phyloP scores from a whole-genome alignment of 2,113 vertebrate genomes.

The Ammodytes marinus region DNA sequence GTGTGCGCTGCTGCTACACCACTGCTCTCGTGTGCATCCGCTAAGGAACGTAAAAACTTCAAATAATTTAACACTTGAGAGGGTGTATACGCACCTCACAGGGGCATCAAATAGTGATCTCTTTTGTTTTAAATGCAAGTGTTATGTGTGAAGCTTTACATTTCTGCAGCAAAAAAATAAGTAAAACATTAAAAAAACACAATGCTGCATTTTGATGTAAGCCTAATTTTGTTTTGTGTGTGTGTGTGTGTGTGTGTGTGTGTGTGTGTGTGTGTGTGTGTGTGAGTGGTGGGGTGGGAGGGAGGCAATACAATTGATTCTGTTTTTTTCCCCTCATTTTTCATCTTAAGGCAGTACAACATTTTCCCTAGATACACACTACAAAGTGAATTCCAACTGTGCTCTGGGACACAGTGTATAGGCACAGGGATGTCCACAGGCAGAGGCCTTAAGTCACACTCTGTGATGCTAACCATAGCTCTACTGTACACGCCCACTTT shows the following conservation, averaged over 20 bases:
- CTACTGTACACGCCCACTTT: slow-evolving; percentile 48
- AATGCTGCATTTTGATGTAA: slow-evolving; percentile 66
- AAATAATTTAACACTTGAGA: slow-evolving; percentile 69
- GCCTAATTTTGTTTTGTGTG: slow-evolving; percentile 73
- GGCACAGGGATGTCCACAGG: slow-evolving; percentile 77
- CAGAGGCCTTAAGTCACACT: slow-evolving; percentile 68
- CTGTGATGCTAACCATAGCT: slow-evolving; percentile 58
- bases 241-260: slow-evolving; percentile 5
- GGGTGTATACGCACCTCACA: slow-evolving; percentile 41
- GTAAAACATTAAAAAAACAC: slow-evolving; percentile 27
- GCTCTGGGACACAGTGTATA: slow-evolving; percentile 75
- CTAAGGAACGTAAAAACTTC: slow-evolving; percentile 64
- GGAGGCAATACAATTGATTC: slow-evolving; percentile 73
- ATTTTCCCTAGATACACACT: slow-evolving; percentile 79
- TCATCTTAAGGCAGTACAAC: slow-evolving; percentile 73
- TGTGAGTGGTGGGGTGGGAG: slow-evolving; percentile 3
- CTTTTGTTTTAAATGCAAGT: slow-evolving; percentile 39
- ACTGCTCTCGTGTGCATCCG: slow-evolving; percentile 43
- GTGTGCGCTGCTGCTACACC: slow-evolving; percentile 1
- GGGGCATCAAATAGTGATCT: slow-evolving; percentile 29
- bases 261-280: slow-evolving; percentile 43
- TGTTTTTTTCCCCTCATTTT: slow-evolving; percentile 45
- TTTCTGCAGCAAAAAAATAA: slow-evolving; percentile 33
- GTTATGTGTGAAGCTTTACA: slow-evolving; percentile 14
- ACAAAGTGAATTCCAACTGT: slow-evolving; percentile 82